Evolutionary conservation across 2,888 invertebrate genomes (phyloP).

Genomic region (Amaurobius ferox): DNA sequence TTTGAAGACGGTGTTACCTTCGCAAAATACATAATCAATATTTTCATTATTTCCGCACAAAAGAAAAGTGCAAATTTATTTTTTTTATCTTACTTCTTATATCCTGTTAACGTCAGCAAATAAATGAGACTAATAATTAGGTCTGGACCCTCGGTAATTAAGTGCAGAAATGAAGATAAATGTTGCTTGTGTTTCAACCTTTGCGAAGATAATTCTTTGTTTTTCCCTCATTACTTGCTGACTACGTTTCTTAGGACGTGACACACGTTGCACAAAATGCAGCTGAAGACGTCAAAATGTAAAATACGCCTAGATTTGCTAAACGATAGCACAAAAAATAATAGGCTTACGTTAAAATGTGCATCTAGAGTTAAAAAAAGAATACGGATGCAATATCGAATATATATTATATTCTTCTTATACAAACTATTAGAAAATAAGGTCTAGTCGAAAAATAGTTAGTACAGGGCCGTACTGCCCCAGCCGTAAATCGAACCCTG

Average conservation of each 20-base stretch:
- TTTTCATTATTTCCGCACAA: neutral
- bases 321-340: too few relatives aligned
- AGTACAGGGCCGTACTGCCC: too few relatives aligned
- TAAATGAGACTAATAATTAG: conserved; percentile 5
- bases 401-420: too few relatives aligned
- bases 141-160: neutral
- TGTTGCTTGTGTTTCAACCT: neutral
- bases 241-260: neutral
- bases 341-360: too few relatives aligned
- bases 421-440: too few relatives aligned
- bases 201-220: neutral
- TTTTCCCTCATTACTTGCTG: neutral
- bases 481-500: too few relatives aligned
- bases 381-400: too few relatives aligned
- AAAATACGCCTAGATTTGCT: neutral
- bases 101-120: conserved; percentile 2
- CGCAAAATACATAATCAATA: neutral
- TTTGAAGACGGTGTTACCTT: neutral
- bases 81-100: neutral
- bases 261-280: neutral
- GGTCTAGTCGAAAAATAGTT: too few relatives aligned
- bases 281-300: neutral
- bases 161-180: conserved; percentile 5
- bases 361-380: too few relatives aligned
- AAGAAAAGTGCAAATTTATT: neutral